Evolutionary conservation across 2,888 invertebrate species (phyloP), one percentile per base, ranked within the genome.

Genomic region (Stenurella melanura): DNA sequence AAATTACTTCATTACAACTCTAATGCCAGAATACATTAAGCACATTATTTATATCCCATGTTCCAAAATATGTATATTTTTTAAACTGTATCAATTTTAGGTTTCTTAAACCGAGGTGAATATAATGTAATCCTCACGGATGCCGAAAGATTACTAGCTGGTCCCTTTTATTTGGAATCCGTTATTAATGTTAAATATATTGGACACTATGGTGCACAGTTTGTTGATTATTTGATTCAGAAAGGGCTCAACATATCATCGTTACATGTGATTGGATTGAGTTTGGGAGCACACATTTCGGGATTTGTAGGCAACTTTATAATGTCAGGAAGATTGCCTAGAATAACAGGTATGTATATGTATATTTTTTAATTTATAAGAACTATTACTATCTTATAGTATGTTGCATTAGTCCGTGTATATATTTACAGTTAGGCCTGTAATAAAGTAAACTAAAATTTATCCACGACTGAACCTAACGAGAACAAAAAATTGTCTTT

Each of bases 41-140:
- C n/a, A n/a, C 4, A 26, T 26, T 26, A 26, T 26, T 1, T 26
- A 26, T 4, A 26, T 26, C 21, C 4, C 21, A 26, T 26, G 21
- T 26, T 26, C 21, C 4, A 26, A 26, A 26, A 26, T 4, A 26
- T 26, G 21, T 4, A 3, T 4, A 3, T 2, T 34, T 34, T 34
- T 11, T 17, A 10, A 34, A 63, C 6, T 30, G 1, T 57, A 50
- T n/a, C 56, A 38, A 58, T 71, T 82, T n/a, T 87, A 92, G 92
- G 91, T 1, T 91, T 90, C 85, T 88, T 90, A 82, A 85, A 90
- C 67, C 87, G 90, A 9, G 91, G 91, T 0, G 90, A 91, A 78
- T 88, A 89, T 0, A 92, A 92, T 83, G 86, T 92, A 6, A 91
- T 92, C 30, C 89, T 92, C 86, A 90, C 92, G 63, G 90, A 92